Evolutionary conservation across 2,113 vertebrate genomes (phyloP), one percentile per base, ranked within the genome.

Genomic region (Hydrolagus affinis): DNA sequence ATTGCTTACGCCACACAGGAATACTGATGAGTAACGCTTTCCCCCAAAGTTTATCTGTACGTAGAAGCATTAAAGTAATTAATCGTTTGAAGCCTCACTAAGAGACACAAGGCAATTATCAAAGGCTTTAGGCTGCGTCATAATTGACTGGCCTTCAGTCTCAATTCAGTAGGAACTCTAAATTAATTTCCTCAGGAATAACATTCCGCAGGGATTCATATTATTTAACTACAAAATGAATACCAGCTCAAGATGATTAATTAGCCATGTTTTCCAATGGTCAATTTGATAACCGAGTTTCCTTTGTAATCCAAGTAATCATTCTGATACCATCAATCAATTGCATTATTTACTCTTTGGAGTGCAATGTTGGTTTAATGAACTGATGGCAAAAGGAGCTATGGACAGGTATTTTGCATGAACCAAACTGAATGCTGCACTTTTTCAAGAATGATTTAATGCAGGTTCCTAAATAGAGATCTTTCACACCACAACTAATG

Each of bases 301-400:
- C 78, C 11, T 83, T 68, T 62, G 64, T 64, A 11, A 14, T 62
- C 8, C n/a, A 19, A 60, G 60, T 66, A 83, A 83, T 68, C 66
- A 15, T 32, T 66, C 60, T 21, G 21, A 32, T 12, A 83, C 28
- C 60, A 68, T 83, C 60, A 83, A 83, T 83, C 78, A 83, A 64
- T 11, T 32, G 62, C 62, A 68, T 66, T 64, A 83, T 66, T 83
- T 28, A 66, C 3, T 32, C 78, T 14, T 15, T 21, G 62, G 78
- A 17, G 28, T 83, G 28, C 12, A 83, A 83, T 68, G 11, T 32
- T 11, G n/a, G 21, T 83, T 28, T 66, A 83, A 66, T 83, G 60
- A 68, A 83, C 73, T 66, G 25, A 28, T 0, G 9, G 28, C 11
- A 21, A 2, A 30, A 15, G 21, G 32, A 83, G 78, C 19, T 68